Conservation (phyloP, 2,797 vertebrate species). For the Rhincodon typus region DNA sequence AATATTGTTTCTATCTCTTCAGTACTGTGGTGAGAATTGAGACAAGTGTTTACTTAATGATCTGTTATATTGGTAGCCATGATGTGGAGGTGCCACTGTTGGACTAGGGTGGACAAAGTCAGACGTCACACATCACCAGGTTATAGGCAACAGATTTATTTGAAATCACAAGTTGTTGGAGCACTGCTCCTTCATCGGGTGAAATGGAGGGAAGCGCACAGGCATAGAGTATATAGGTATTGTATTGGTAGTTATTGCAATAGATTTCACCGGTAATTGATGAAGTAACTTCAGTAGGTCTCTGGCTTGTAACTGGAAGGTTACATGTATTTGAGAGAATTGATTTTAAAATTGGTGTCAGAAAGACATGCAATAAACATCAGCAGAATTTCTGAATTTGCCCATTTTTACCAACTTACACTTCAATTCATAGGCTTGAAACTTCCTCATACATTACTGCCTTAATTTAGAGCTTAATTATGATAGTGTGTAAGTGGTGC, state of each 20-base stretch:
- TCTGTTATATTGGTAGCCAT: background rate
- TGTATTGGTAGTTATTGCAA: background rate
- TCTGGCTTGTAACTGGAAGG: background rate
- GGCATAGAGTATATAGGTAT: too few relatives aligned
- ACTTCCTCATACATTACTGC: background rate
- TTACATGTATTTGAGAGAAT: too few relatives aligned
- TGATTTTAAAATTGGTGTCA: background rate
- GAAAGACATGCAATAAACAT: too few relatives aligned
- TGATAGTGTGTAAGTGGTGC: background rate
- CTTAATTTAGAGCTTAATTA: background rate
- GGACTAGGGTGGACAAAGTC: too few relatives aligned
- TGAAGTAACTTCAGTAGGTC: background rate
- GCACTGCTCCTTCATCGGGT: too few relatives aligned
- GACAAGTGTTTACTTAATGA: background rate
- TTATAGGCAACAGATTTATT: too few relatives aligned
- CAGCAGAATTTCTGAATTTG: background rate
- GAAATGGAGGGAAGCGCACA: too few relatives aligned
- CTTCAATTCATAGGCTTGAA: background rate
- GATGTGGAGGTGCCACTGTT: too few relatives aligned
- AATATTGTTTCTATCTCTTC: background rate
- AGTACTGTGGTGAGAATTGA: background rate
- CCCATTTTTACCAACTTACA: background rate
- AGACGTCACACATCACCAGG: too few relatives aligned
- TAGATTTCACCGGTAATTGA: background rate
- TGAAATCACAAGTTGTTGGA: too few relatives aligned